Evolutionary conservation across 2,113 vertebrate species (phyloP).

Genomic region (Ivindomyrus marchei): DNA sequence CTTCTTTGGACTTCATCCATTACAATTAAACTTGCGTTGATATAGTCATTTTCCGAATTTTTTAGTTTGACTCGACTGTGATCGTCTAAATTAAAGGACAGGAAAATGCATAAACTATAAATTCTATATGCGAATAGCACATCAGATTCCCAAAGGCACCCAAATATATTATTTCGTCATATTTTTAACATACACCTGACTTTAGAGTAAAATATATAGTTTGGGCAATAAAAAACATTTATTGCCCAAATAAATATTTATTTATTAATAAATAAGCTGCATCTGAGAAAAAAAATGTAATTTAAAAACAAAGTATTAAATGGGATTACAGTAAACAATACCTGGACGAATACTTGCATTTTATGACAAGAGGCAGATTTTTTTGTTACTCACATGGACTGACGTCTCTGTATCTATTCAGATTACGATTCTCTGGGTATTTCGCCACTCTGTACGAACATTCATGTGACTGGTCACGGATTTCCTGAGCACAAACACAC

Average conservation of each 20-base stretch:
- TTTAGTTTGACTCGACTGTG: slow-evolving; percentile 92
- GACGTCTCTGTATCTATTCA: slow-evolving; percentile 97
- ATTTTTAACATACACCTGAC: background rate
- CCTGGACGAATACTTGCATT: background rate
- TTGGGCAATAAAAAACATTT: background rate
- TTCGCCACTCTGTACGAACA: slow-evolving; percentile 87
- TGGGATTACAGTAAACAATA: background rate
- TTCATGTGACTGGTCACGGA: slow-evolving; percentile 83
- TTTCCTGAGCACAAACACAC: slow-evolving; percentile 72
- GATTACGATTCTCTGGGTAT: slow-evolving; percentile 83
- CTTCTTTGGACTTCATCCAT: slow-evolving; percentile 84
- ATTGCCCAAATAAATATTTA: no score
- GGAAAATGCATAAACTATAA: slow-evolving; percentile 7
- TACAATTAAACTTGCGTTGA: slow-evolving; percentile 86
- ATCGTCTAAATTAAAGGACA: slow-evolving; percentile 72
- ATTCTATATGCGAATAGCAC: background rate
- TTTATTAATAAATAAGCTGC: no score
- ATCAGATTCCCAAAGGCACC: background rate
- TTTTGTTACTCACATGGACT: slow-evolving; percentile 81
- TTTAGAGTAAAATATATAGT: background rate
- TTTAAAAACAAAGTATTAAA: background rate
- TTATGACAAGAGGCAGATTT: background rate
- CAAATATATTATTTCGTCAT: background rate
- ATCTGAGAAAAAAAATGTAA: background rate
- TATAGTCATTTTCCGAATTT: slow-evolving; percentile 89